Evolutionary conservation across 2,797 vertebrate species (phyloP).

Genomic region (Lepilemur septentrionalis): DNA sequence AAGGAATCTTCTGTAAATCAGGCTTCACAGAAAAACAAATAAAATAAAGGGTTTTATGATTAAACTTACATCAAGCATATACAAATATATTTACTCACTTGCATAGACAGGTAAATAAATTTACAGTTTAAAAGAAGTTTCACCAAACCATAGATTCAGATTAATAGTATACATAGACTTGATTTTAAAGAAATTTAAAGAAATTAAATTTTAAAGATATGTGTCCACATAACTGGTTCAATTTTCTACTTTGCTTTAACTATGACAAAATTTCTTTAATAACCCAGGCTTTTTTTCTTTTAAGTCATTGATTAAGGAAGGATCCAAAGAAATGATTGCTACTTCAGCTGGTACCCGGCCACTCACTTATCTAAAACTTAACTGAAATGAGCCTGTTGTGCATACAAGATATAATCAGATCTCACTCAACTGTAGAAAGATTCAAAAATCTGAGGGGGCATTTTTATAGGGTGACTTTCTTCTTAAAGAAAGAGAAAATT

Average conservation of each 20-base stretch:
- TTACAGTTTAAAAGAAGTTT: neutral
- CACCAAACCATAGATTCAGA: neutral
- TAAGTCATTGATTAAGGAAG: neutral
- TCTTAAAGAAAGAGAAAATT: neutral
- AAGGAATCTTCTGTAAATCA: neutral
- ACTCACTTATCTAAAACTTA: neutral
- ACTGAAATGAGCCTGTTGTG: neutral
- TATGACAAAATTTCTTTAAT: neutral
- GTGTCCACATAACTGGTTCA: neutral
- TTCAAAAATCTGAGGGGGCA: neutral
- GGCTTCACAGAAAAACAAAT: neutral
- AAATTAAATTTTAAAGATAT: neutral
- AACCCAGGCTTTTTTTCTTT: neutral
- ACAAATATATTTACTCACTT: neutral
- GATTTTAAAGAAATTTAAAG: neutral
- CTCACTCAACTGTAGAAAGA: neutral
- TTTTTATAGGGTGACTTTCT: neutral
- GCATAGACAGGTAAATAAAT: neutral
- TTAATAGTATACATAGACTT: neutral
- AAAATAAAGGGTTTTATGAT: neutral
- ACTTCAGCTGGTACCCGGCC: neutral
- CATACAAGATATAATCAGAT: neutral
- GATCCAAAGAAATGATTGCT: neutral
- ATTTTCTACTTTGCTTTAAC: neutral
- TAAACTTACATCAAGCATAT: neutral